phyloP scores from a whole-genome alignment of 2,797 vertebrate genomes.

The Myiotriccus ornatus region DNA sequence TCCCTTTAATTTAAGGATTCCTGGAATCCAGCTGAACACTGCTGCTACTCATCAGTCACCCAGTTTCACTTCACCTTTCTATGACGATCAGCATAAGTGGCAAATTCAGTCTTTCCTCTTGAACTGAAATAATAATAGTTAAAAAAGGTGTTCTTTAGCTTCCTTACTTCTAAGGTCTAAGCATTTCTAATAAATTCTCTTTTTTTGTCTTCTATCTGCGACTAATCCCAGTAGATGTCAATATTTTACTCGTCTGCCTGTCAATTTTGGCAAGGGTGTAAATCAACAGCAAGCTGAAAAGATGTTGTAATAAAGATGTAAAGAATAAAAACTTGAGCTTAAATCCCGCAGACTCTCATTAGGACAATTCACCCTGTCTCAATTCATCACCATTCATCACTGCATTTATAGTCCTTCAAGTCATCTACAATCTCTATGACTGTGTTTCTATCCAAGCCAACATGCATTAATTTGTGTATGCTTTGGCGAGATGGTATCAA shows the following conservation, averaged over 20 bases:
- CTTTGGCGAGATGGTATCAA: conserved; percentile 12
- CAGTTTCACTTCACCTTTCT: background rate
- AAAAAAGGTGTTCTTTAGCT: background rate
- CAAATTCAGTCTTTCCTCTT: background rate
- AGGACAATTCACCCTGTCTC: background rate
- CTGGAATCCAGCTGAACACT: background rate
- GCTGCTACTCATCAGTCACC: background rate
- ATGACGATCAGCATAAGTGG: background rate
- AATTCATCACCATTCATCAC: background rate
- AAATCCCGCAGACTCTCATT: conserved; percentile 18
- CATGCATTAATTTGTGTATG: background rate
- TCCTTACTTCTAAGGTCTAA: background rate
- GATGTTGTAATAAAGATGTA: background rate
- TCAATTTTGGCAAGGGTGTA: background rate
- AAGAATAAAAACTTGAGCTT: conserved; percentile 14
- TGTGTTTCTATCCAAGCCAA: background rate
- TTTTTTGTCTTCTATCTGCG: background rate
- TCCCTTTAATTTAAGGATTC: background rate
- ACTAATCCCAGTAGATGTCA: background rate
- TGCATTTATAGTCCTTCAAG: conserved; percentile 10
- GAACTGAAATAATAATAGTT: background rate
- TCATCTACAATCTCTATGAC: background rate
- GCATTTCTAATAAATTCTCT: background rate
- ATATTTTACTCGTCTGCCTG: background rate
- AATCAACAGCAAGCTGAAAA: background rate